phyloP scores from a whole-genome alignment of 2,888 invertebrate genomes.

The Drosophila histrio region DNA sequence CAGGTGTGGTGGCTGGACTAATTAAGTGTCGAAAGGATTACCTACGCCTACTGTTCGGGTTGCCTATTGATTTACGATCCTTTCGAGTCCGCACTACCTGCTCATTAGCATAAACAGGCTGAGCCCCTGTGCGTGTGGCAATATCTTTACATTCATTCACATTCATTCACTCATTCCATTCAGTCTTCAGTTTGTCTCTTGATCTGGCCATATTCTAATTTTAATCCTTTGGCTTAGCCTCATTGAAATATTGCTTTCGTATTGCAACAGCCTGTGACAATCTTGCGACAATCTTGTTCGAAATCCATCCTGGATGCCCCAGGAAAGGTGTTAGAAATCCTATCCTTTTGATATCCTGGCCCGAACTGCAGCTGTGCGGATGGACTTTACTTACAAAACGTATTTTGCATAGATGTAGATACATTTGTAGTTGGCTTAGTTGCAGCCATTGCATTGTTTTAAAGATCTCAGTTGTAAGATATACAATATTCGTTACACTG shows the following conservation, averaged over 20 bases:
- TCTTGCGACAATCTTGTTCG: conserved; percentile 46
- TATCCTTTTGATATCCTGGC: conserved; percentile 9
- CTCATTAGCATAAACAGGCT: conserved; percentile 48
- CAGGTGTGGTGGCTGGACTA: conserved; percentile 49
- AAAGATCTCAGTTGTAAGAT: neutral
- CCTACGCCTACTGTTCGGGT: conserved; percentile 43
- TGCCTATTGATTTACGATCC: conserved; percentile 50
- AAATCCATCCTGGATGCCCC: conserved; percentile 1
- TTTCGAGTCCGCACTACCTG: conserved; percentile 47
- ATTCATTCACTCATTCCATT: conserved; percentile 25
- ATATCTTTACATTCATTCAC: conserved; percentile 26
- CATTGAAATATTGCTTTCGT: conserved; percentile 43
- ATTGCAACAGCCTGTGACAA: conserved; percentile 59
- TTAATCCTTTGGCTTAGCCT: conserved; percentile 54
- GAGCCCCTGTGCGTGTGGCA: conserved; percentile 52
- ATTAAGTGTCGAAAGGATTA: conserved; percentile 73
- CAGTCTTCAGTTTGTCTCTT: conserved; percentile 11
- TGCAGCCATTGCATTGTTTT: conserved; percentile 5
- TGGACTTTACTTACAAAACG: neutral
- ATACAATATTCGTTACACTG: conserved; percentile 1
- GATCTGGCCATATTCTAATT: conserved; percentile 51
- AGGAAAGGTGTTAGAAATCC: conserved; percentile 59
- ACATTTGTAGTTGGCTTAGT: conserved; percentile 17
- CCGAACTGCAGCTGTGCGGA: conserved; percentile 43
- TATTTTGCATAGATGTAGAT: conserved; percentile 18